Evolutionary conservation across 2,113 vertebrate species (phyloP).

Genomic region (Acrocephalus kingi): DNA sequence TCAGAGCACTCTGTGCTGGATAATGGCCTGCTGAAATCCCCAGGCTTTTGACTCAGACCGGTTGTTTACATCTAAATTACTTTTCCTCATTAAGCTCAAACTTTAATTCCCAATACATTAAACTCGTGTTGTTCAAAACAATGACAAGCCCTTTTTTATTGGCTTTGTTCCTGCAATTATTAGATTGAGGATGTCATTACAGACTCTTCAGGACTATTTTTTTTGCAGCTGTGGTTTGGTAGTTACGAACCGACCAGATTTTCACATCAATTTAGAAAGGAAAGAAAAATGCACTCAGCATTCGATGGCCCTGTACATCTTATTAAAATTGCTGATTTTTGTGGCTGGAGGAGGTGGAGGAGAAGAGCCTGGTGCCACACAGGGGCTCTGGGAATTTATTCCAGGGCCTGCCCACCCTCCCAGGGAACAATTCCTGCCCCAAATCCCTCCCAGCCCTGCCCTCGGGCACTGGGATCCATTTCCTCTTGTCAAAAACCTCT

Average conservation of each 20-base stretch:
- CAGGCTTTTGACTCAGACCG: constrained; percentile 30
- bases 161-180: constrained; percentile 59
- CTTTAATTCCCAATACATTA: constrained; percentile 61
- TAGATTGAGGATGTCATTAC: constrained; percentile 60
- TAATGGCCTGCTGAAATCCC: neutral
- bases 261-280: neutral
- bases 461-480: rapidly evolving
- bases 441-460: rapidly evolving
- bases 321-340: neutral
- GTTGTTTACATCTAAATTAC: constrained; percentile 50
- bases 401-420: rapidly evolving
- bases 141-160: constrained; percentile 41
- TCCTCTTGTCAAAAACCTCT: rapidly evolving
- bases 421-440: neutral
- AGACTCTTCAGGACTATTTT: constrained; percentile 26
- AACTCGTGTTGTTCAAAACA: constrained; percentile 42
- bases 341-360: neutral
- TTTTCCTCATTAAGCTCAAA: constrained; percentile 60
- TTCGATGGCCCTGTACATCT: neutral
- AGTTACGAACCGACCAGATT: constrained; percentile 10
- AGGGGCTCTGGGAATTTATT: neutral
- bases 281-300: neutral
- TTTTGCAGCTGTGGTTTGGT: neutral
- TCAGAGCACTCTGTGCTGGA: neutral
- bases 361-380: rapidly evolving